A percentile compares a stretch with the other conserved stretches of the same genome.
These are phyloP conservation scores for Anoplopoma fimbria DNA, from an alignment of 2,113 vertebrate genomes.

Conservation along the genomic window DNA sequence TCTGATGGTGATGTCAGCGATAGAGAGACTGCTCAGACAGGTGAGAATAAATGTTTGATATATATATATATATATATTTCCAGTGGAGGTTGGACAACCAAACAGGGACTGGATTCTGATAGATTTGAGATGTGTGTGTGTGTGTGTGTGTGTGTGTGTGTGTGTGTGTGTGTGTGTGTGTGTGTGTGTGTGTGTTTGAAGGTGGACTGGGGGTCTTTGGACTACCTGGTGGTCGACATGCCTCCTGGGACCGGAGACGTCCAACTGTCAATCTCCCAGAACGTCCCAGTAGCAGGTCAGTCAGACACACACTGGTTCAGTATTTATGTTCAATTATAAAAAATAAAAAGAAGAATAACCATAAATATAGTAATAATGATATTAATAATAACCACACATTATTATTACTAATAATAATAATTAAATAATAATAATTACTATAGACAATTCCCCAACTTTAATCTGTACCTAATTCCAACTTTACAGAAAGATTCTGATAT, in stretches of 20 bases:
- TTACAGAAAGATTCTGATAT: too few species aligned
- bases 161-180: too few species aligned
- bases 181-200: constrained; percentile 78
- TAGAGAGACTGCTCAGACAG: constrained; percentile 93
- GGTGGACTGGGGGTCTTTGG: constrained; percentile 96
- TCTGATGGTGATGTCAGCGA: constrained; percentile 98
- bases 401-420: too few species aligned
- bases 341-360: not conserved
- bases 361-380: not conserved
- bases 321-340: not conserved
- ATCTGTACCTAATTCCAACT: too few species aligned
- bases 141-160: not conserved
- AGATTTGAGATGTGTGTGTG: not conserved
- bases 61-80: too few species aligned
- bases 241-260: constrained; percentile 98
- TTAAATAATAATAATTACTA: too few species aligned
- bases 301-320: not conserved
- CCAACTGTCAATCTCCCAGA: constrained; percentile 94
- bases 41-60: constrained; percentile 73
- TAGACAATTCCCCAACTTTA: too few species aligned
- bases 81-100: not conserved
- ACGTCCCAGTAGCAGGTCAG: constrained; percentile 92
- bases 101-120: rapidly evolving
- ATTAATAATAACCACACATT: too few species aligned
- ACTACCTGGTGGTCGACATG: constrained; percentile 98